phyloP scores from a whole-genome alignment of 64 coral and sea anemone genomes.

The Astreopora myriophthalma region DNA sequence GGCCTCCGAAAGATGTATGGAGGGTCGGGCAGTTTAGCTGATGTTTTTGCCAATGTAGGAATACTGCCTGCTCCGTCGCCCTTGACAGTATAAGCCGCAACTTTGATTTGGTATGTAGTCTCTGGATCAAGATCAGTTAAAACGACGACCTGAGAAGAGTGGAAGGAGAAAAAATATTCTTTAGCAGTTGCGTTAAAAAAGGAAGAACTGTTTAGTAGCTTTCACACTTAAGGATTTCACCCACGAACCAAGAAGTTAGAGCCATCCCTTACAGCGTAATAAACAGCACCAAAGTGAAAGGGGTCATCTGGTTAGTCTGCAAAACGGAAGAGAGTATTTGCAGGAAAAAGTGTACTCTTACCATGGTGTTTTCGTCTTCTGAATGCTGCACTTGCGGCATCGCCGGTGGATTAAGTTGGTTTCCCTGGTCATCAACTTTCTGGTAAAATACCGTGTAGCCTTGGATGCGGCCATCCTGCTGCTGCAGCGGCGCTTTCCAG shows the following conservation, averaged over 20 bases:
- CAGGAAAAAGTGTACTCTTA: slow-evolving; percentile 44
- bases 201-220: too few relatives aligned
- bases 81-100: slow-evolving; percentile 80
- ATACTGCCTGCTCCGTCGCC: slow-evolving; percentile 81
- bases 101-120: slow-evolving; percentile 78
- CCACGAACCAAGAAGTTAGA: too few relatives aligned
- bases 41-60: slow-evolving; percentile 67
- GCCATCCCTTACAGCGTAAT: too few relatives aligned
- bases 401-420: slow-evolving; percentile 73
- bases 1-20: slow-evolving; percentile 56
- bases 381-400: slow-evolving; percentile 38
- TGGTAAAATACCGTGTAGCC: slow-evolving; percentile 80
- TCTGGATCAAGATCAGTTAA: slow-evolving; percentile 74
- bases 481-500: slow-evolving; percentile 56
- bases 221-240: background rate
- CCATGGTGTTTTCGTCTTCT: slow-evolving; percentile 53
- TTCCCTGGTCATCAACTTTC: slow-evolving; percentile 80
- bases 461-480: slow-evolving; percentile 71
- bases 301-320: too few relatives aligned
- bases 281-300: too few relatives aligned
- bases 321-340: too few relatives aligned
- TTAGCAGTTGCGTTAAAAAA: too few relatives aligned
- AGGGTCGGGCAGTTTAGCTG: slow-evolving; percentile 44
- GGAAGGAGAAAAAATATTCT: background rate
- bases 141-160: background rate